Percentiles rank a stretch among this genome's conserved stretches.
These are phyloP conservation scores for Biston betularia DNA, from an alignment of 2,888 invertebrate species.

Conservation along the genomic window DNA sequence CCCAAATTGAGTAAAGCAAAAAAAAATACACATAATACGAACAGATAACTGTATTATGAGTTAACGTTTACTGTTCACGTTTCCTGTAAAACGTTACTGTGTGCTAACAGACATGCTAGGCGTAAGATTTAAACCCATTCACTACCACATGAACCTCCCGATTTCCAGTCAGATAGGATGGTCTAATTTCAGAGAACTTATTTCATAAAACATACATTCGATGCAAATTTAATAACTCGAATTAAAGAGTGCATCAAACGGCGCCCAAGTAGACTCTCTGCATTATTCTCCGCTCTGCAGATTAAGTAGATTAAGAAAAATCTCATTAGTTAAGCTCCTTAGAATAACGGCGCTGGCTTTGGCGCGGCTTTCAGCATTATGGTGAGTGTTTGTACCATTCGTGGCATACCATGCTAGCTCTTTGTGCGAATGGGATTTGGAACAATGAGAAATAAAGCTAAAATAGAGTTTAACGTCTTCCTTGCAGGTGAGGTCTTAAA, in stretches of 20 bases:
- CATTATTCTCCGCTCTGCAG: slow-evolving; percentile 3
- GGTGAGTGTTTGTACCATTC: slow-evolving; percentile 15
- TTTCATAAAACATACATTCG: too few relatives aligned
- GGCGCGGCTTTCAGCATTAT: slow-evolving; percentile 14
- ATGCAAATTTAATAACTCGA: too few relatives aligned
- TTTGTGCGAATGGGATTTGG: not conserved
- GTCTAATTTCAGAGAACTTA: too few relatives aligned
- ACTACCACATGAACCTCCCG: not conserved
- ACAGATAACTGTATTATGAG: too few relatives aligned
- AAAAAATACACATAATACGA: too few relatives aligned
- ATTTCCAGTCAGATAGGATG: too few relatives aligned
- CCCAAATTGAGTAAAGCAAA: too few relatives aligned
- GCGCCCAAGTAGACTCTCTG: not conserved
- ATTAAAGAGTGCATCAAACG: too few relatives aligned
- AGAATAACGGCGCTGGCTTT: slow-evolving; percentile 17
- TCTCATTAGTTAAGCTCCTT: slow-evolving; percentile 32
- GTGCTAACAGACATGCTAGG: too few relatives aligned
- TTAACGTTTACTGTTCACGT: too few relatives aligned
- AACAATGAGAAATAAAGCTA: not conserved
- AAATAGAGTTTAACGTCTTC: not conserved
- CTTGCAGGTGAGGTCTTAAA: not conserved
- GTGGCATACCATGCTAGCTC: not conserved
- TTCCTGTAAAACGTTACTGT: too few relatives aligned
- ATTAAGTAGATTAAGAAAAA: slow-evolving; percentile 34
- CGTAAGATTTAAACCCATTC: not conserved